Evolutionary conservation across 2,888 invertebrate species (phyloP).

Genomic region (Graphium colonna): DNA sequence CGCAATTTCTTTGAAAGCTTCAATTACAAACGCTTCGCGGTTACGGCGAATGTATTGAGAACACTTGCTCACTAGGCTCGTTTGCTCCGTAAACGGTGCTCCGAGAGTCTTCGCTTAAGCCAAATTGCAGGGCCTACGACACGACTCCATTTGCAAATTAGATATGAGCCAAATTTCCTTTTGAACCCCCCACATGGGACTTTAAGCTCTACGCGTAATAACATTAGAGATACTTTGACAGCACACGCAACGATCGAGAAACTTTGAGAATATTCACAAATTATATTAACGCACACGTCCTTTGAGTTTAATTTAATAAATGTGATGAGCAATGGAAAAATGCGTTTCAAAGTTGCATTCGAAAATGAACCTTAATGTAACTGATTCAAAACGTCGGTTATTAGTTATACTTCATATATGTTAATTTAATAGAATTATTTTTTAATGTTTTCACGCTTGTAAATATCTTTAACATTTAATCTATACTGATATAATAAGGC

Average conservation of each 20-base stretch:
- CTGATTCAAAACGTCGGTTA: too few species aligned
- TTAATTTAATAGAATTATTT: too few species aligned
- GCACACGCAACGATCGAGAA: slow-evolving; percentile 3
- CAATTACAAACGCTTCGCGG: slow-evolving; percentile 28
- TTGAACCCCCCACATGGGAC: slow-evolving; percentile 18
- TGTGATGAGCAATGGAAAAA: slow-evolving; percentile 22
- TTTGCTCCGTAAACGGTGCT: slow-evolving; percentile 47
- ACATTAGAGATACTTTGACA: slow-evolving; percentile 15
- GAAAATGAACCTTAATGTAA: not conserved
- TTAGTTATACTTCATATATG: too few species aligned
- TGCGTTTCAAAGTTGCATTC: slow-evolving; percentile 6
- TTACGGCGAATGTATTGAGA: slow-evolving; percentile 26
- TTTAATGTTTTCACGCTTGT: too few species aligned
- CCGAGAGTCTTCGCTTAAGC: slow-evolving; percentile 68
- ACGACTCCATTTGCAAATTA: slow-evolving; percentile 77
- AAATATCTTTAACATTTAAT: too few species aligned
- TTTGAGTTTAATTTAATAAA: slow-evolving; percentile 28
- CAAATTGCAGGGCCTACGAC: slow-evolving; percentile 70
- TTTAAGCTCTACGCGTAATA: slow-evolving; percentile 22
- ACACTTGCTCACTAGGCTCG: slow-evolving; percentile 46
- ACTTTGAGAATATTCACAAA: slow-evolving; percentile 27
- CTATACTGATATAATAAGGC: too few species aligned
- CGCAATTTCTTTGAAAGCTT: slow-evolving; percentile 18
- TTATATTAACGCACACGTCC: slow-evolving; percentile 27
- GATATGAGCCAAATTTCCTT: slow-evolving; percentile 41